Evolutionary conservation across 2,797 vertebrate species (phyloP), one percentile per base, ranked within the genome.

Genomic region (Morelia viridis): DNA sequence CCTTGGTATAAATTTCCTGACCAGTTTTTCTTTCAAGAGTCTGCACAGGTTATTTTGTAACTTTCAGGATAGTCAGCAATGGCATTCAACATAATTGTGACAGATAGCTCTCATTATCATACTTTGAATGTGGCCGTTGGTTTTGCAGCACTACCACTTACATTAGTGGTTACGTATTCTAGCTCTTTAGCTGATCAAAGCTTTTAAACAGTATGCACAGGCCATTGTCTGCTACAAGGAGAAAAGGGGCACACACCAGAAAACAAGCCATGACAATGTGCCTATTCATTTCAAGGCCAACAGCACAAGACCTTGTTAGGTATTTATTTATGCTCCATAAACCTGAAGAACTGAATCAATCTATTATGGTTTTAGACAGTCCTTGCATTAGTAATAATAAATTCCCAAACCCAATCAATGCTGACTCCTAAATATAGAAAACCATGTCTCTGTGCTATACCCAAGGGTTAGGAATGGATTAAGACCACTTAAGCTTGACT

Each of bases 291-390:
- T 62, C 46, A 87, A 92, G 84, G n/a, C 35, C 57, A 89, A 89
- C 5, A 89, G 26, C 41, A 71, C 65, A 87, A 57, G 56, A 61
- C n/a, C 65, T 86, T 87, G 62, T 86, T 76, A 41, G 24, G 56
- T 53, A 35, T 84, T 92, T 76, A 88, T 88, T 92, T 84, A 84
- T 92, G 57, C 9, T 80, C 85, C 57, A 76, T 68, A 90, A 87
- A 89, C 56, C 88, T 50, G 88, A 85, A 92, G 80, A 90, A 85
- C 62, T 86, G 62, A 89, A 60, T 83, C 84, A 87, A 87, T 80
- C 3, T 56, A 62, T 64, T 60, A 90, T 87, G 46, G 41, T 85
- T 92, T 89, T 89, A 65, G 90, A 86, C 50, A 80, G 53, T 50
- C 56, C 56, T 64, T 89, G 53, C 50, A 87, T 80, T 90, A 80